Evolutionary conservation across 1,140 invertebrate genomes (phyloP).

Genomic region (Drosophila aff.): DNA sequence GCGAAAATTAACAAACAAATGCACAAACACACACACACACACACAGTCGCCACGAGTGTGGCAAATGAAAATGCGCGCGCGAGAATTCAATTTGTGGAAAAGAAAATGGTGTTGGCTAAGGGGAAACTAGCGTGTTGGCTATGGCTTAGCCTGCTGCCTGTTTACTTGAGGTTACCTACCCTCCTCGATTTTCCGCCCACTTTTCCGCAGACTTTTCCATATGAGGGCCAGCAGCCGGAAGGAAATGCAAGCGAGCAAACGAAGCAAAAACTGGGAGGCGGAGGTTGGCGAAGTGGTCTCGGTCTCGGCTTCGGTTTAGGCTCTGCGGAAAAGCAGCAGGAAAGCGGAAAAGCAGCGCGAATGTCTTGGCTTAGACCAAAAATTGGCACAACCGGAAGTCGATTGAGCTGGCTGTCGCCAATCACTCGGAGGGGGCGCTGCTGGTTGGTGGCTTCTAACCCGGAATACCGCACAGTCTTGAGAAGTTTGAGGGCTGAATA

Average conservation of each 20-base stretch:
- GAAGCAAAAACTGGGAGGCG: slow-evolving; percentile 53
- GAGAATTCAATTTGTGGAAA: slow-evolving; percentile 79
- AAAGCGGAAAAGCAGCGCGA: slow-evolving; percentile 23
- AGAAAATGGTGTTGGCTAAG: slow-evolving; percentile 41
- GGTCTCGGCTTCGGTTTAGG: not conserved
- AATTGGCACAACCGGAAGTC: slow-evolving; percentile 78
- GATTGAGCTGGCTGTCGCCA: slow-evolving; percentile 55
- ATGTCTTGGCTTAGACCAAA: slow-evolving; percentile 38
- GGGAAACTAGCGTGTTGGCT: slow-evolving; percentile 19
- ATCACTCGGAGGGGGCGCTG: not conserved
- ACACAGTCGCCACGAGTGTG: slow-evolving; percentile 15
- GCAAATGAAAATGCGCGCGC: slow-evolving; percentile 66
- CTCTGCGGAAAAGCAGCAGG: slow-evolving; percentile 3
- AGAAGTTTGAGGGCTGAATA: not conserved
- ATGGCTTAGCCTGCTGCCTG: slow-evolving; percentile 57
- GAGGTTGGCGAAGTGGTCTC: not conserved
- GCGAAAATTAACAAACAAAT: slow-evolving; percentile 77
- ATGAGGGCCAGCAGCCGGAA: slow-evolving; percentile 67
- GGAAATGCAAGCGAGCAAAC: slow-evolving; percentile 80
- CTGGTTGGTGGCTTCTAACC: not conserved
- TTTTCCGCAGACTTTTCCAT: slow-evolving; percentile 28
- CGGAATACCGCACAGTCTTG: not conserved
- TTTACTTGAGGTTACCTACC: slow-evolving; percentile 72
- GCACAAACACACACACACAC: slow-evolving; percentile 35
- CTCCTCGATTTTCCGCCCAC: not conserved